A percentile compares a stretch with the other conserved stretches of the same genome.
phyloP scores from a whole-genome alignment of 2,113 vertebrate genomes.

The Daboia siamensis region DNA sequence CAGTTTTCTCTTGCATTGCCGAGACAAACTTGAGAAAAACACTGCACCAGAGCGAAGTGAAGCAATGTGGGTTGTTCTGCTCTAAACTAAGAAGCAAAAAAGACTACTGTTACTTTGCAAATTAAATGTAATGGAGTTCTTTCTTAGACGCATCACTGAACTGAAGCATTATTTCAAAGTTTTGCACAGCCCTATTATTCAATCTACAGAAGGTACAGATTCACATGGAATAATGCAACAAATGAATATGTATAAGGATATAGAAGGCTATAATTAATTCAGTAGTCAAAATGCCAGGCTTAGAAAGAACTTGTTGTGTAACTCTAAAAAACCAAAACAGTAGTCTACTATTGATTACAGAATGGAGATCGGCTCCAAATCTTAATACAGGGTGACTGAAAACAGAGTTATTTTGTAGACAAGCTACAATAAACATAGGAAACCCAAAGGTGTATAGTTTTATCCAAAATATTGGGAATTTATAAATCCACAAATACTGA shows the following conservation, averaged over 20 bases:
- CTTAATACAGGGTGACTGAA: not conserved
- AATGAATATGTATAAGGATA: conserved; percentile 48
- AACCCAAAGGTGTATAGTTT: not conserved
- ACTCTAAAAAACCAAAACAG: conserved; percentile 36
- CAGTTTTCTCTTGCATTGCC: not conserved
- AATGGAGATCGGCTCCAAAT: conserved; percentile 26
- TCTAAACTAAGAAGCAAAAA: not conserved
- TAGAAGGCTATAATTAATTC: conserved; percentile 44
- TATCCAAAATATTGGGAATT: not conserved
- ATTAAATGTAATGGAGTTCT: not conserved
- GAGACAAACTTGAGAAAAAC: not conserved
- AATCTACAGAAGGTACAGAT: conserved; percentile 41
- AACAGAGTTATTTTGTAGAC: conserved; percentile 30
- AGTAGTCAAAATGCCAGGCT: conserved; percentile 27
- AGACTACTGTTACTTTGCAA: not conserved
- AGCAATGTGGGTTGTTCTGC: not conserved
- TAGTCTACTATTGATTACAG: conserved; percentile 9
- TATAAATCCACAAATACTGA: not conserved
- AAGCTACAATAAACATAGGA: not conserved
- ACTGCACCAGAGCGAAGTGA: not conserved
- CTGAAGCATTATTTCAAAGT: not conserved
- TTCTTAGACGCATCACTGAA: not conserved
- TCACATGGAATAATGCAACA: conserved; percentile 42
- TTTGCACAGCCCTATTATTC: not conserved
- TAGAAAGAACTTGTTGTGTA: conserved; percentile 37